Conservation (phyloP, 2,888 invertebrate species). For the Torymus auratus region DNA sequence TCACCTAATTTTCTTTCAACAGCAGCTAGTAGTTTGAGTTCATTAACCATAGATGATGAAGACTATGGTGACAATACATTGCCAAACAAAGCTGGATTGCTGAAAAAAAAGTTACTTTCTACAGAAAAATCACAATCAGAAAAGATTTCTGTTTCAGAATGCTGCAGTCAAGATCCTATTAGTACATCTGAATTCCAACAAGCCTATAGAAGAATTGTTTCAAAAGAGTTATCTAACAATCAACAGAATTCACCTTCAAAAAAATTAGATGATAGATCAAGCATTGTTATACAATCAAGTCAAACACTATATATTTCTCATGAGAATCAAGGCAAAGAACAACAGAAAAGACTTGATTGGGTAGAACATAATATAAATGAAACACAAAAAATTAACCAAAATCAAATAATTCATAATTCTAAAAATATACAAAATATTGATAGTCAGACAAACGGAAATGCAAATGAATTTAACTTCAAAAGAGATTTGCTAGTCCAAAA, state of each 20-base stretch:
- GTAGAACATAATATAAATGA: neutral
- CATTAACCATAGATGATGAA: slow-evolving; percentile 89
- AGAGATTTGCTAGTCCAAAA: neutral
- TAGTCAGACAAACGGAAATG: neutral
- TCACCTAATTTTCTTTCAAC: slow-evolving; percentile 90
- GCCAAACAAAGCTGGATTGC: slow-evolving; percentile 29
- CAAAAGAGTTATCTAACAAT: neutral
- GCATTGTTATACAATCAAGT: slow-evolving; percentile 75
- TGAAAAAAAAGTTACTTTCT: slow-evolving; percentile 28
- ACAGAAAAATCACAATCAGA: neutral
- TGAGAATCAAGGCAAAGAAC: slow-evolving; percentile 78
- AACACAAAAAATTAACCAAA: neutral
- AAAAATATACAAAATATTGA: neutral
- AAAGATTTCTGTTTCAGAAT: slow-evolving; percentile 4
- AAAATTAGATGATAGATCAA: neutral
- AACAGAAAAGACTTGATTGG: slow-evolving; percentile 73
- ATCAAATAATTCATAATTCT: neutral
- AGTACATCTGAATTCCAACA: neutral
- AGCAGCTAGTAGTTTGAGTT: slow-evolving; percentile 90
- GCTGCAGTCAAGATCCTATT: slow-evolving; percentile 20
- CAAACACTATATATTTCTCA: slow-evolving; percentile 73
- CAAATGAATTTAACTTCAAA: neutral
- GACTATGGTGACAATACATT: slow-evolving; percentile 30
- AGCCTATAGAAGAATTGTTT: neutral
- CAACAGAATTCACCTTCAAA: neutral